Evolutionary conservation across 1,140 invertebrate species (phyloP).

Genomic region (Acromyrmex heyeri): DNA sequence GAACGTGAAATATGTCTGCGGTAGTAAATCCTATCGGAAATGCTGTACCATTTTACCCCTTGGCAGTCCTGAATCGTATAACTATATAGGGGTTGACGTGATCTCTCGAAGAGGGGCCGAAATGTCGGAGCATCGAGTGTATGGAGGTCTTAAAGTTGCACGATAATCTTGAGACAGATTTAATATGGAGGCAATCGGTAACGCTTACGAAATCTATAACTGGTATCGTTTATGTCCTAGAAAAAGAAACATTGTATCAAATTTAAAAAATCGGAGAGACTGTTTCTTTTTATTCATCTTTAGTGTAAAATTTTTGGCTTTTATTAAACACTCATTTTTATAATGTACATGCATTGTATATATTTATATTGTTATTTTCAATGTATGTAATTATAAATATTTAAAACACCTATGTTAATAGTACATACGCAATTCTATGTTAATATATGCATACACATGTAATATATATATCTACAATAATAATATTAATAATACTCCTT

Average conservation of each 20-base stretch:
- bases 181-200: constrained; percentile 74
- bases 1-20: constrained; percentile 75
- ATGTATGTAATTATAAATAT: no score
- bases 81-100: constrained; percentile 70
- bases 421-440: no score
- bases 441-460: no score
- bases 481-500: no score
- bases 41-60: constrained; percentile 57
- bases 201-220: constrained; percentile 67
- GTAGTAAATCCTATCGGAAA: constrained; percentile 76
- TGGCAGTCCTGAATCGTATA: constrained; percentile 69
- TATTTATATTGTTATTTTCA: no score
- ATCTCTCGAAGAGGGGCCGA: constrained; percentile 43
- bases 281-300: no score
- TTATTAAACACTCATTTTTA: not conserved
- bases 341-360: no score
- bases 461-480: no score
- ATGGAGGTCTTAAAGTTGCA: constrained; percentile 71
- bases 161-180: constrained; percentile 66
- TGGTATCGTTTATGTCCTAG: not conserved
- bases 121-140: constrained; percentile 17
- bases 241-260: constrained; percentile 6
- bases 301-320: not conserved
- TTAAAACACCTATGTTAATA: no score
- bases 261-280: not conserved